Evolutionary conservation across 2,113 vertebrate species (phyloP), one percentile per base, ranked within the genome.

Genomic region (Menidia beryllina): DNA sequence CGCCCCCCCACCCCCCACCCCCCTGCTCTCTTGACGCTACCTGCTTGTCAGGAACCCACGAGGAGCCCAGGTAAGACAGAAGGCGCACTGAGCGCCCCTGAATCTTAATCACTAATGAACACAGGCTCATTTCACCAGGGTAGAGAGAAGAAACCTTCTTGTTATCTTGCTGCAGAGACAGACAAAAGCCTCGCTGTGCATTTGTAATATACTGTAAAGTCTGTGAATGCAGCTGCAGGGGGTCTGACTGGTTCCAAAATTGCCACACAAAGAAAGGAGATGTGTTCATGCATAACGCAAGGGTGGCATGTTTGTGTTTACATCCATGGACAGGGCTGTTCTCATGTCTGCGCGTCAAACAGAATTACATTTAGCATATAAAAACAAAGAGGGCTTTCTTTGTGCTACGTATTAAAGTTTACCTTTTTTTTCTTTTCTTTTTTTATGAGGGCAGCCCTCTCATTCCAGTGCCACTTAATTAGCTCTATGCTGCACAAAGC

Each of bases 401-500:
- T 49, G 53, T 38, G 50, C 54, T 57, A 25, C 0, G 7, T 67
- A 59, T 76, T 58, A 56, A 73, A 84, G 60, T 72, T 69, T 27
- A 68, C 48, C 25, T 30, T 38, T 64, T 25, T 67, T 77, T 62
- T 57, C 23, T n/a, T n/a, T n/a, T 12, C 20, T 20, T 17, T 19
- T 88, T 89, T 91, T 84, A 90, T 20, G 61, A 84, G 75, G 51
- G 60, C 60, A 78, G 77, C 87, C 81, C 78, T 71, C 79, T 86
- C 81, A 75, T 69, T 79, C 72, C 72, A 82, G 53, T 78, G 81
- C 72, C 79, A 86, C 84, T 89, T 92, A 91, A 94, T 92, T 93
- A 93, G 85, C 80, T 60, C 36, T 11, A 63, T 48, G 73, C 52
- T 26, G 76, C 83, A 83, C 75, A 81, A 75, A 85, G 77, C 36